phyloP scores from a whole-genome alignment of 1,140 invertebrate species.

The Odontomachus brunneus region DNA sequence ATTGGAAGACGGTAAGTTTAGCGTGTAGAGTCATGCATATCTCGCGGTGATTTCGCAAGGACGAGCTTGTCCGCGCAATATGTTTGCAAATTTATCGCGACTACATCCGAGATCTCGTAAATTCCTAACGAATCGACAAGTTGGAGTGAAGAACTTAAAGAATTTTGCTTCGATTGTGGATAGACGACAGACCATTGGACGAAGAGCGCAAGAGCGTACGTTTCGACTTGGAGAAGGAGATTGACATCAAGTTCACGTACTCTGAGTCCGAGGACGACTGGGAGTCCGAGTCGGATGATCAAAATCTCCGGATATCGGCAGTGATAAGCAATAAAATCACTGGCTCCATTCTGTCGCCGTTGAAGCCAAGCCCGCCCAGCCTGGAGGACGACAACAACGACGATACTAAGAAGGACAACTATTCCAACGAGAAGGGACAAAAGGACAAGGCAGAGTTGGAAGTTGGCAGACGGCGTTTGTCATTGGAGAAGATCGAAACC shows the following conservation, averaged over 20 bases:
- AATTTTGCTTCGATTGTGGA: background rate
- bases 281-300: conserved; percentile 82
- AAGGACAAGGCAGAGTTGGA: conserved; percentile 32
- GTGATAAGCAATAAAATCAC: conserved; percentile 50
- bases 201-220: conserved; percentile 91
- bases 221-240: conserved; percentile 86
- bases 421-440: conserved; percentile 40
- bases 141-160: too few species aligned
- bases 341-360: conserved; percentile 26
- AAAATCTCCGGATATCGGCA: conserved; percentile 72
- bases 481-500: conserved; percentile 47
- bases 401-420: conserved; percentile 8
- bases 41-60: too few species aligned
- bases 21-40: background rate
- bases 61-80: too few species aligned
- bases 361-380: conserved; percentile 10
- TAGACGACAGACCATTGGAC: conserved; percentile 85
- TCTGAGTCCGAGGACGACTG: conserved; percentile 87
- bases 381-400: conserved; percentile 60
- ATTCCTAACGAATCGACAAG: too few species aligned
- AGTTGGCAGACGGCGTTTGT: background rate
- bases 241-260: conserved; percentile 80
- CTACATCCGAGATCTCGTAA: too few species aligned
- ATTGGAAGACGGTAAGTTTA: conserved; percentile 84
- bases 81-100: too few species aligned